These are phyloP conservation scores for Platerodrilus igneus DNA, from an alignment of 2,888 invertebrate species.

Conservation along the genomic window DNA sequence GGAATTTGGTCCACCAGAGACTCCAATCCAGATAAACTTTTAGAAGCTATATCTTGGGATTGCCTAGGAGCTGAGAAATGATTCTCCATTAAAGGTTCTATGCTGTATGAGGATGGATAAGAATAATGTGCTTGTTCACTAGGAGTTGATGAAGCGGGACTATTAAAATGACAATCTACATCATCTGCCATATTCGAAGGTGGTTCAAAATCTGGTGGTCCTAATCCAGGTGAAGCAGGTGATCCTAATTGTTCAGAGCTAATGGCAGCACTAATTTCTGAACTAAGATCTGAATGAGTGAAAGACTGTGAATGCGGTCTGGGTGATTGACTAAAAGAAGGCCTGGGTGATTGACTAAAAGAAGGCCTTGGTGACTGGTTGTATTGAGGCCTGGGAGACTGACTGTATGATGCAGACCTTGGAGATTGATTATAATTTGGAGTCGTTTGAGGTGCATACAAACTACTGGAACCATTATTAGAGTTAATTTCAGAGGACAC, in stretches of 20 bases:
- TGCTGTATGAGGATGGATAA: conserved; percentile 44
- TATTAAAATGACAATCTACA: conserved; percentile 51
- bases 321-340: conserved; percentile 43
- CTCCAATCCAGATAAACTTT: conserved; percentile 80
- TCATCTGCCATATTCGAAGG: conserved; percentile 55
- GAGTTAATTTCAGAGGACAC: conserved; percentile 45
- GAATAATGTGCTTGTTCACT: conserved; percentile 43
- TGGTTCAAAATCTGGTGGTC: conserved; percentile 72
- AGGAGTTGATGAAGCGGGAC: conserved; percentile 48
- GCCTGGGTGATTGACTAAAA: conserved; percentile 42
- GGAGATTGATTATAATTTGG: conserved; percentile 33
- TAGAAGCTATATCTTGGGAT: conserved; percentile 74
- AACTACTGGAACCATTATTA: conserved; percentile 42
- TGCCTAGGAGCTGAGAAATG: conserved; percentile 50
- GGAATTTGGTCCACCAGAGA: conserved; percentile 90
- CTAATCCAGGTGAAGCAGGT: conserved; percentile 62
- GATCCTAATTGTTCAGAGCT: conserved; percentile 63
- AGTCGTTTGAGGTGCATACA: conserved; percentile 42
- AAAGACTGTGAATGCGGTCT: conserved; percentile 53
- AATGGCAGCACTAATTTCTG: conserved; percentile 74
- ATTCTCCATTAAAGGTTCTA: conserved; percentile 42
- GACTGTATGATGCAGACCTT: conserved; percentile 36
- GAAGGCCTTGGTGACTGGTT: conserved; percentile 42
- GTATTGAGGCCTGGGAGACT: conserved; percentile 42
- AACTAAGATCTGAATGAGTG: conserved; percentile 69